Base-by-base conservation (phyloP, 2,113 vertebrate species). In the Prunella fulvescens region DNA sequence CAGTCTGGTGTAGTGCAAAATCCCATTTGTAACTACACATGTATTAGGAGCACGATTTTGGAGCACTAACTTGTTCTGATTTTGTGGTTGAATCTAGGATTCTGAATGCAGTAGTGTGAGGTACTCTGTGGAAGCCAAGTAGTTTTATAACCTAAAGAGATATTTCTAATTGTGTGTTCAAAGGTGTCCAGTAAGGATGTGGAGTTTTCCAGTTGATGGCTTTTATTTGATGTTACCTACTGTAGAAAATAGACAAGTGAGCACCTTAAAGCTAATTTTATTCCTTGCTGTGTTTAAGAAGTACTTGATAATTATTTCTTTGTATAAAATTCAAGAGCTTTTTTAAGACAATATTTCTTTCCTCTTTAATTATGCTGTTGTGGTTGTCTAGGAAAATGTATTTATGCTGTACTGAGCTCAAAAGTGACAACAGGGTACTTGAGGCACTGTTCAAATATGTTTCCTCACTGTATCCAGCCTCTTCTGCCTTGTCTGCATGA, bases 361-460 rank as follows among this genome's bases (percentile, higher is more conserved):
- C 97, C 69, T 97, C 90, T 23, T 85, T 97, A 9, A 88, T 86
- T 81, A 93, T 94, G 82, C 77, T 95, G 50, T 76, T 86, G 29
- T 92, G 95, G 88, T 97, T 98, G 73, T 98, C 97, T 88, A 98
- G 79, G 87, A 98, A 99, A 70, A 97, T 92, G 57, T 97, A 97
- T 94, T 98, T 97, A 12, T 96, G 94, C 50, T 95, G 94, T 60
- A 98, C 81, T 85, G 93, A 95, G 15, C 93, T 91, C 40, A 98
- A 35, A 47, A 99, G 88, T 26, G 93, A 86, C 83, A 88, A 53
- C 53, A 99, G 90, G 61, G 96, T 88, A 45, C 97, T 97, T 23
- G 98, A 69, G n/a, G 97, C 90, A 45, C 88, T 92, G 1, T 15
- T 44, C 14, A 99, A 95, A 50, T 98, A 99, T 48, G 74, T 58